Evolutionary conservation across 2,113 vertebrate species (phyloP), one percentile per base, ranked within the genome.

Genomic region (Rhinolophus sinicus): DNA sequence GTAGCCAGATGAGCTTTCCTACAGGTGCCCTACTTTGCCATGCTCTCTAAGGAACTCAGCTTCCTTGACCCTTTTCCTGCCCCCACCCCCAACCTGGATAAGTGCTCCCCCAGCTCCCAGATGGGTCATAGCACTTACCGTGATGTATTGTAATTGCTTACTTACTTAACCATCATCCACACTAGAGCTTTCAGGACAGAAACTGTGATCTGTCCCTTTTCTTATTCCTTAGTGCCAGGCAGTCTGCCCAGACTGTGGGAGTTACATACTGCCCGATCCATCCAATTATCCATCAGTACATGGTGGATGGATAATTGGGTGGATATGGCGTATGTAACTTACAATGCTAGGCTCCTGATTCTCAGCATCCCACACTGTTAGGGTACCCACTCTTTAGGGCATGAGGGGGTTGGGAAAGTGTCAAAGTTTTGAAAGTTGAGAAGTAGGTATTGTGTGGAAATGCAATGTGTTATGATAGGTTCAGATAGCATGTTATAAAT

Each of bases 341-440:
- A 64, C 12, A 28, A 28, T 35, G 35, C 78, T 64, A 58, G 40
- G n/a, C 50, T 60, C 15, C 78, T 81, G 10, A 30, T 58, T 78
- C 72, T 95, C 77, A 92, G 78, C 44, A 60, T 22, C 24, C 35
- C 35, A 1, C n/a, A 13, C 11, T 78, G 26, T 30, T 85, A 69
- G 40, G 8, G 5, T 26, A 15, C 13, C 44, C 18, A 35, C 38
- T 62, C 64, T 82, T 72, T 28, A 73, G 28, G 10, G 77, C 9
- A 14, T 33, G 18, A 21, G 38, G 21, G 15, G 54, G 8, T 72
- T 73, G 50, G 67, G 35, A 85, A 93, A 86, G 65, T 65, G 60
- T 75, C 60, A 50, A 84, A 81, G 38, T 64, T 93, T 88, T 93
- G 72, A 33, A 81, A 88, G 38, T 81, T 82, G 47, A 73, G 19